phyloP scores from a whole-genome alignment of 2,113 vertebrate species.

The Crotophaga sulcirostris region DNA sequence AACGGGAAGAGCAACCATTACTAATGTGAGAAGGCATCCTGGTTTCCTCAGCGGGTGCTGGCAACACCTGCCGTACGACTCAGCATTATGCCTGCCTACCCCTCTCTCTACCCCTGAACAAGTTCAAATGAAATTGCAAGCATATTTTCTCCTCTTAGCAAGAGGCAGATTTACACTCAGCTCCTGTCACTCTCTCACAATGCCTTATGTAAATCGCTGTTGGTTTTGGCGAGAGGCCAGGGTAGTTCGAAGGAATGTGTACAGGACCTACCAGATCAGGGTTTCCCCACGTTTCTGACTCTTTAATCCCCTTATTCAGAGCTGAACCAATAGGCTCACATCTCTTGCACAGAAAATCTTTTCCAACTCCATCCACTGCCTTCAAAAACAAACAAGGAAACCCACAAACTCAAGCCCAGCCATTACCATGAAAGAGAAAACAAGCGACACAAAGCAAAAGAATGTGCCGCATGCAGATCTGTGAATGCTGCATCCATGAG shows the following conservation, averaged over 20 bases:
- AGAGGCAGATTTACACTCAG: background rate
- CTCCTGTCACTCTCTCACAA: slow-evolving; percentile 8
- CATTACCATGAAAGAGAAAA: slow-evolving; percentile 12
- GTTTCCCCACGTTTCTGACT: background rate
- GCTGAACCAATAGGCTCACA: background rate
- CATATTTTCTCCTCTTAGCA: background rate
- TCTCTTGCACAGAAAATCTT: background rate
- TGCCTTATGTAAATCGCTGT: background rate
- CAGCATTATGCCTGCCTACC: background rate
- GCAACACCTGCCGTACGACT: background rate
- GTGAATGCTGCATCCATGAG: background rate
- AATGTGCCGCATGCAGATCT: background rate
- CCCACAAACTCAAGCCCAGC: slow-evolving; percentile 10
- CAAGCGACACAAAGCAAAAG: slow-evolving; percentile 31
- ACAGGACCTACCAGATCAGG: background rate
- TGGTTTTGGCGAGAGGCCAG: background rate
- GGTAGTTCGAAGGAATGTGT: background rate
- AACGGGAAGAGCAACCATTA: background rate
- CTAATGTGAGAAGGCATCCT: background rate
- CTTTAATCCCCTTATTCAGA: slow-evolving; percentile 24
- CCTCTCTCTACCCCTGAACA: background rate
- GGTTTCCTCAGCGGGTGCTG: background rate
- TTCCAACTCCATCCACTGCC: background rate
- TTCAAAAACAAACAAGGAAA: slow-evolving; percentile 52
- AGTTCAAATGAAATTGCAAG: background rate